Conservation (phyloP, 1,140 invertebrate species). For the Cotesia chilonis region DNA sequence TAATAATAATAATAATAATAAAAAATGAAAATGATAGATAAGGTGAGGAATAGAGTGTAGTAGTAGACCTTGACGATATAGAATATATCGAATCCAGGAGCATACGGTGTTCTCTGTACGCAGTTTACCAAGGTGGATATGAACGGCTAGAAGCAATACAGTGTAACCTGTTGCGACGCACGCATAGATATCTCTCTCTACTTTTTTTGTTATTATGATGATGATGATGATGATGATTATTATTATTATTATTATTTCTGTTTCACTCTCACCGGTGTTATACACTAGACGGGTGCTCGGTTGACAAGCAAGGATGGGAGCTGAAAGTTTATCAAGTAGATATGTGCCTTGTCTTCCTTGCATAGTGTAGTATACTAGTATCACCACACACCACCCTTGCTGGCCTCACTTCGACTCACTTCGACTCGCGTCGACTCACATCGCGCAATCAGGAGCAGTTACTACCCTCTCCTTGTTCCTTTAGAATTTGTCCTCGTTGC, state of each 20-base stretch:
- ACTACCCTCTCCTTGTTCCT: slow-evolving; percentile 27
- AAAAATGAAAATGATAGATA: not conserved
- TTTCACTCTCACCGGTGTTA: slow-evolving; percentile 23
- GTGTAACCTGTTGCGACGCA: slow-evolving; percentile 61
- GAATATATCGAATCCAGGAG: slow-evolving; percentile 30
- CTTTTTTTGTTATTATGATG: no score
- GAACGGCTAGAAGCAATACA: slow-evolving; percentile 2
- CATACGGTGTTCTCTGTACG: slow-evolving; percentile 24
- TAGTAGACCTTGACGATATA: not conserved
- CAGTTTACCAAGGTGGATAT: not conserved
- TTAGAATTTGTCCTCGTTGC: slow-evolving; percentile 41
- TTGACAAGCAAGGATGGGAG: no score
- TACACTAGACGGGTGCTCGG: no score
- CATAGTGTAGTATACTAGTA: slow-evolving; percentile 6
- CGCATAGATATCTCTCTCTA: slow-evolving; percentile 41
- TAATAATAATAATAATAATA: not conserved
- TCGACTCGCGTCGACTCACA: not conserved
- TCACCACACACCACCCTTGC: slow-evolving; percentile 8
- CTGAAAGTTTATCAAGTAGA: not conserved
- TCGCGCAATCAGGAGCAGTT: slow-evolving; percentile 22
- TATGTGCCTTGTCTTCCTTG: slow-evolving; percentile 16
- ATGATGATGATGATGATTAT: no score
- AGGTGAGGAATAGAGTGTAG: not conserved
- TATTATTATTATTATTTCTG: no score
- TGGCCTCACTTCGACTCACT: not conserved